A percentile compares a stretch with the other conserved stretches of the same genome.
These are phyloP conservation scores for Pomacea maculata DNA, from an alignment of 1,140 invertebrate species.

Conservation along the genomic window DNA sequence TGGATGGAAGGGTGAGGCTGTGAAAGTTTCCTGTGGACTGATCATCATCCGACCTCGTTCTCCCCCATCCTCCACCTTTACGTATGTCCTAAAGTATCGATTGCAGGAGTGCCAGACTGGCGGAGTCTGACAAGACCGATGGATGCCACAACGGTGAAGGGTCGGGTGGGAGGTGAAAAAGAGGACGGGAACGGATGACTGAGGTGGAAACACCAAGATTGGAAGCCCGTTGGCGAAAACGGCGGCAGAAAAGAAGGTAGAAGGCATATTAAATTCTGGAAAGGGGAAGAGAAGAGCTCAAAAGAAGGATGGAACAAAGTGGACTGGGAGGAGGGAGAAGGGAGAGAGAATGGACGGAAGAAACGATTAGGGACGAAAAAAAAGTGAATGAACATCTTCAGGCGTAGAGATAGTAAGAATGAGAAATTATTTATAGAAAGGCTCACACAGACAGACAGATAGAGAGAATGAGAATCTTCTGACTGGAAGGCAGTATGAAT, in stretches of 20 bases:
- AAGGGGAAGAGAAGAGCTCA: not conserved
- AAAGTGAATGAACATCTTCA: no score
- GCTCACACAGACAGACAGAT: no score
- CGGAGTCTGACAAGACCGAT: not conserved
- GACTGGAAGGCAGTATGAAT: no score
- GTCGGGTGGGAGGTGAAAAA: not conserved
- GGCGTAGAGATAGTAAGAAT: no score
- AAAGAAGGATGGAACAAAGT: not conserved
- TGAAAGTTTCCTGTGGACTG: no score
- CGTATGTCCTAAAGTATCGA: not conserved
- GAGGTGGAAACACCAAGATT: no score
- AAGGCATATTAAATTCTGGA: not conserved
- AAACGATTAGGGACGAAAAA: no score
- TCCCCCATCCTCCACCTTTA: not conserved
- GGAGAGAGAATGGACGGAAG: not conserved
- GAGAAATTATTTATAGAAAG: no score
- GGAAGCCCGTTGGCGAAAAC: not conserved
- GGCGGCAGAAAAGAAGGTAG: not conserved
- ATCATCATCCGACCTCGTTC: no score
- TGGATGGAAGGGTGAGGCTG: no score
- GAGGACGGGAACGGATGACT: not conserved
- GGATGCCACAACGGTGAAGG: not conserved
- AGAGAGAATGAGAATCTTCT: no score
- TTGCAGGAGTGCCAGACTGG: slow-evolving; percentile 2
- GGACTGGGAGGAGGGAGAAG: not conserved